A percentile compares a stretch with the other conserved stretches of the same genome.
Evolutionary conservation across 2,113 vertebrate species (phyloP).

Genomic region (Solea solea): DNA sequence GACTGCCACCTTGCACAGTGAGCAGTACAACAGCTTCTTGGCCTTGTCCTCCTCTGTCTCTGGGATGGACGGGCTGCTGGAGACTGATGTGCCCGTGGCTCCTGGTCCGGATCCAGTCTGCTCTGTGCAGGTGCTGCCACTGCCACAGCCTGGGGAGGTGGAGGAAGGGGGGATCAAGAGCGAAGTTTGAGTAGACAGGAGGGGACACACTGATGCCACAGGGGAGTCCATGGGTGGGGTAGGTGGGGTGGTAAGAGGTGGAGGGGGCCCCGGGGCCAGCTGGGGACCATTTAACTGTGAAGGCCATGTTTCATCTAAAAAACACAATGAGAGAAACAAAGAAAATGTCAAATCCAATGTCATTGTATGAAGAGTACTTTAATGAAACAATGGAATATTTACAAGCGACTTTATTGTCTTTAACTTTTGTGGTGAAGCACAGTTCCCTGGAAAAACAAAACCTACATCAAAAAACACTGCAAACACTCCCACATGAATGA

Average conservation of each 20-base stretch:
- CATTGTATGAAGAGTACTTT: constrained; percentile 21
- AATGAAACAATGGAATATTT: constrained; percentile 43
- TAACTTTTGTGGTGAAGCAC: constrained; percentile 35
- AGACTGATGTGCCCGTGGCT: constrained; percentile 31
- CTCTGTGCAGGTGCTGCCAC: constrained; percentile 57
- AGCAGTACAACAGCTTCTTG: constrained; percentile 92
- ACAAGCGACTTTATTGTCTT: constrained; percentile 28
- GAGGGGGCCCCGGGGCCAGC: constrained; percentile 62
- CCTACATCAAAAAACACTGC: constrained; percentile 29
- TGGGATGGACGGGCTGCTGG: constrained; percentile 65
- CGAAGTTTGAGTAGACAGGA: constrained; percentile 62
- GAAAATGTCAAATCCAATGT: constrained; percentile 5
- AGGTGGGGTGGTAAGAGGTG: constrained; percentile 57
- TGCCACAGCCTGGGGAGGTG: constrained; percentile 70
- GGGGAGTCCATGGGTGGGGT: constrained; percentile 76
- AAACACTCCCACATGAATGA: constrained; percentile 35
- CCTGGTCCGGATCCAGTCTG: constrained; percentile 55
- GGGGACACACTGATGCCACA: constrained; percentile 61
- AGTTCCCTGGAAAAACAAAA: constrained; percentile 7
- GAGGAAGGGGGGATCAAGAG: constrained; percentile 65
- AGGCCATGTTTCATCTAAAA: constrained; percentile 73
- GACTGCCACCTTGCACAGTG: constrained; percentile 93
- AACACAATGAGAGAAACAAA: constrained; percentile 31
- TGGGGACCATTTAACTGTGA: constrained; percentile 69
- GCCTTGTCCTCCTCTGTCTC: constrained; percentile 91